These are phyloP conservation scores for Notamacropus eugenii DNA, from an alignment of 2,797 vertebrate genomes.

Conservation along the genomic window DNA sequence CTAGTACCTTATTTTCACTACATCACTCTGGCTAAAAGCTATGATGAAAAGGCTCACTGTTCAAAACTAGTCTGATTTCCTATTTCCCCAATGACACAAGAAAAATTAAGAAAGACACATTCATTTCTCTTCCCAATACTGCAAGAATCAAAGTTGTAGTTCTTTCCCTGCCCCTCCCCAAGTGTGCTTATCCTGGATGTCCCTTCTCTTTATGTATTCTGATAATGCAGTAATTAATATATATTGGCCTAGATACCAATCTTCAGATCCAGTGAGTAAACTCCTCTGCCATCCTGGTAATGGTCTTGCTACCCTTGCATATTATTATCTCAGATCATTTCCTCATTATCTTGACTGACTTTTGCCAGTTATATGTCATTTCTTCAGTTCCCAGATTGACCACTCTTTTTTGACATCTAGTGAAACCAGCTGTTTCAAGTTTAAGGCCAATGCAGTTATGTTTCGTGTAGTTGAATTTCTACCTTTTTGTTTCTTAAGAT, in stretches of 20 bases:
- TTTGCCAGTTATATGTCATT: neutral
- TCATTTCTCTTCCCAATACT: neutral
- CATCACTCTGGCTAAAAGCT: neutral
- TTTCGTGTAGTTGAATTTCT: neutral
- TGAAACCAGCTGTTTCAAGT: neutral
- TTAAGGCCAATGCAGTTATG: neutral
- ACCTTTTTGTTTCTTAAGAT: neutral
- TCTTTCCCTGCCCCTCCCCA: neutral
- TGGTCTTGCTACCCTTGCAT: neutral
- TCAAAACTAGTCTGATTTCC: neutral
- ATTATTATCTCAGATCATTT: neutral
- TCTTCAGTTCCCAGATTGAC: neutral
- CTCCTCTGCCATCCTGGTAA: neutral
- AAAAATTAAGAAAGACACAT: neutral
- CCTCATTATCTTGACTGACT: neutral
- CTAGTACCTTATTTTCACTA: neutral
- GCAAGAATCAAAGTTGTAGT: neutral
- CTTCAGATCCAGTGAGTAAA: neutral
- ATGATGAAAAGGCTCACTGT: neutral
- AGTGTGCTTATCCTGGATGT: neutral
- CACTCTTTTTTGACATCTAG: neutral
- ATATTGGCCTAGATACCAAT: neutral
- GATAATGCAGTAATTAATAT: neutral
- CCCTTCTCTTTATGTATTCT: neutral
- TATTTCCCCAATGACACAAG: neutral